Evolutionary conservation across 1,140 invertebrate species (phyloP), one percentile per base, ranked within the genome.

Genomic region (Cyphomyrmex costatus): DNA sequence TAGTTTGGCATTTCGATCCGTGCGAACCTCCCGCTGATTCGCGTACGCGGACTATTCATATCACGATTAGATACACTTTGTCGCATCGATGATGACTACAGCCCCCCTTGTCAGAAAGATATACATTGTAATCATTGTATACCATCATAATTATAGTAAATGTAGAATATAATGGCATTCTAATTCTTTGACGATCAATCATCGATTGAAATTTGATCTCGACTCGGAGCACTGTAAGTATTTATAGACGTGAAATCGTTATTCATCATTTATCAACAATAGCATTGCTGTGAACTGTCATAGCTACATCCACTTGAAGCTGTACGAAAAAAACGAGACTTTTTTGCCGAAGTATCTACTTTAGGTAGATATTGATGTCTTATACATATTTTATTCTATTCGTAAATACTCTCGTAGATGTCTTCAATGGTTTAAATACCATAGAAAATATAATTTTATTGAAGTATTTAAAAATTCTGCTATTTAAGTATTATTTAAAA

Each of bases 1-100:
- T 21, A 19, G 42, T 12, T 49, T 87, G 73, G 73, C 87, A 87
- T 89, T 88, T 89, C 65, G 70, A 80, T 14, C 53, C 49, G 82
- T 76, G 86, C 70, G 86, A 86, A 68, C 12, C 49, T 5, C 3
- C 65, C 33, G 12, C 19, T 49, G 46, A 84, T 36, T 51, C 21
- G 21, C 36, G 3, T 19, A 61, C 42, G 51, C 24, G n/a, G 14
- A 8, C 36, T 73, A 46, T 56, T 58, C 36, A 76, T 85, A 60
- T 21, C n/a, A 10, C 49, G 42, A 88, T 56, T 14, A 68, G 33
- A 53, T 24, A 30, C 24, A 79, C 61, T 51, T 46, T n/a, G 24
- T 49, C 33, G 33, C 60, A 36, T 56, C 61, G 33, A 10, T 49
- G 56, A 51, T 82, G 84, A 89, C 79, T 82, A 58, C 77, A 82